These are phyloP conservation scores for Aporophyla nigra DNA, from an alignment of 2,888 invertebrate species.

Conservation along the genomic window DNA sequence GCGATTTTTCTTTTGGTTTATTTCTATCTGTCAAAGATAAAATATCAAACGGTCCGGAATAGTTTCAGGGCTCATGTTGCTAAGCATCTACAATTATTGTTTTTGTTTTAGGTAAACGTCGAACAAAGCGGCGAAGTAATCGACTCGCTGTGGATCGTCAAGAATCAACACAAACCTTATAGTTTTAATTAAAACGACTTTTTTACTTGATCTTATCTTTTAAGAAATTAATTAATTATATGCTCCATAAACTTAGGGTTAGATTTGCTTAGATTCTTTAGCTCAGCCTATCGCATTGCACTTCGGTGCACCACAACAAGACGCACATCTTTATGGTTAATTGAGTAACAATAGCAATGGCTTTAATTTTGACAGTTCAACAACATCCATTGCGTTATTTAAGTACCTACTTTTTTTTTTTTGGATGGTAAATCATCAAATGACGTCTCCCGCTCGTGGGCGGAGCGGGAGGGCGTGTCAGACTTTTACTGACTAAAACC, in stretches of 20 bases:
- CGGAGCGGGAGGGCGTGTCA: no score
- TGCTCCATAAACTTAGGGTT: background rate
- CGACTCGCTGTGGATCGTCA: slow-evolving; percentile 91
- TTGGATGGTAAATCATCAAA: no score
- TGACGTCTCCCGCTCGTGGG: no score
- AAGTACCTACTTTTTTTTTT: no score
- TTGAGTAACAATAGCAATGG: no score
- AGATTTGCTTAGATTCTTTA: background rate
- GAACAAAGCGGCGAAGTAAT: slow-evolving; percentile 93
- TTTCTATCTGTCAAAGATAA: background rate
- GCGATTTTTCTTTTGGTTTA: background rate
- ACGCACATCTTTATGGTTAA: no score
- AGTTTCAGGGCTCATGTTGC: background rate
- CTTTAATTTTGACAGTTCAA: no score
- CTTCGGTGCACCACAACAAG: no score
- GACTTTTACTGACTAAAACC: no score
- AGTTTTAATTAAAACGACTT: background rate
- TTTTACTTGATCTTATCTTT: background rate
- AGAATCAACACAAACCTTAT: slow-evolving; percentile 84
- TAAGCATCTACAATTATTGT: background rate
- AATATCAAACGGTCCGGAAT: background rate
- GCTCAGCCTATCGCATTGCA: background rate
- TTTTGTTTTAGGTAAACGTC: slow-evolving; percentile 91
- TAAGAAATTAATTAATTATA: background rate
- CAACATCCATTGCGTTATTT: no score